Evolutionary conservation across 2,113 vertebrate genomes (phyloP).

Genomic region (Gallinago paraguaiae): DNA sequence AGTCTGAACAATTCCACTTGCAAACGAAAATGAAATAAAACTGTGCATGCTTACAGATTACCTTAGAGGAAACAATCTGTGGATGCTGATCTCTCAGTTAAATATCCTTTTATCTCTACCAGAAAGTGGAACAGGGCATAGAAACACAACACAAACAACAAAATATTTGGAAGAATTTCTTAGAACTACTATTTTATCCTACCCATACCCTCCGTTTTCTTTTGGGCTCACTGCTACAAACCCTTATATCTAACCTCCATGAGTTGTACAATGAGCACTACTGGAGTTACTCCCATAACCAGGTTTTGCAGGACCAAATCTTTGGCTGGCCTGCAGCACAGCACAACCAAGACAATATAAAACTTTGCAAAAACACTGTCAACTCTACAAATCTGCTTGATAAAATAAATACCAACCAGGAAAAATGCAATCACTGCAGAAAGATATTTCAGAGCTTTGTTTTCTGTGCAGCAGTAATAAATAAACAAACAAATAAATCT

Average conservation of each 20-base stretch:
- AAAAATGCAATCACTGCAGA: not conserved
- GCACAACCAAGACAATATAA: not conserved
- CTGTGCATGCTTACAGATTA: not conserved
- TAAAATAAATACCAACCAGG: constrained; percentile 1
- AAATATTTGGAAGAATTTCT: not conserved
- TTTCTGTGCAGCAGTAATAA: not conserved
- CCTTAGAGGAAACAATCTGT: not conserved
- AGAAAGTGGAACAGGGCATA: not conserved
- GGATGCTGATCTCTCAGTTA: not conserved
- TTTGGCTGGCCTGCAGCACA: not conserved
- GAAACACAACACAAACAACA: not conserved
- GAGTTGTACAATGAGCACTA: not conserved
- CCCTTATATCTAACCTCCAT: fast-evolving
- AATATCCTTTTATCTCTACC: not conserved
- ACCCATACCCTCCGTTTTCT: not conserved
- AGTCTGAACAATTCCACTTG: constrained; percentile 26
- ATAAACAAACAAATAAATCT: constrained; percentile 32
- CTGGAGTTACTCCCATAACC: fast-evolving
- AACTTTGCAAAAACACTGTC: not conserved
- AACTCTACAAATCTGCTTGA: not conserved
- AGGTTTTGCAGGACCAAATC: not conserved
- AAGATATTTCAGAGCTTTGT: not conserved
- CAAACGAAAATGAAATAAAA: constrained; percentile 4
- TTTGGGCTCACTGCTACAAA: not conserved
- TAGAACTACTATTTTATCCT: not conserved